Evolutionary conservation across 2,797 vertebrate species (phyloP).

Genomic region (Aldrovandia affinis): DNA sequence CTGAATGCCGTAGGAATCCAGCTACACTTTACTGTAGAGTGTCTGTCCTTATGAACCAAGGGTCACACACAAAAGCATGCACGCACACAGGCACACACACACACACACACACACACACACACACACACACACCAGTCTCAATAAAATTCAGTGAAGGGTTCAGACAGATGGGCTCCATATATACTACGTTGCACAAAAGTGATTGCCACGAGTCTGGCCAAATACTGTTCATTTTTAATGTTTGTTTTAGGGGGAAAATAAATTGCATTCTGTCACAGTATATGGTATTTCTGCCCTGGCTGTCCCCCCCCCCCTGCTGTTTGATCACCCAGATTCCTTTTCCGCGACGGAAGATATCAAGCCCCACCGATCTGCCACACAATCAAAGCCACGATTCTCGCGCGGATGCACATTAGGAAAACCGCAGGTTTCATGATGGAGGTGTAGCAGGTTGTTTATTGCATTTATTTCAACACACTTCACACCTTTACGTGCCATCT

Average conservation of each 20-base stretch:
- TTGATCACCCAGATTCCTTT: neutral
- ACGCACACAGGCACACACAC: conserved; percentile 32
- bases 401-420: neutral
- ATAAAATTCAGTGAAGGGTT: neutral
- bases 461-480: neutral
- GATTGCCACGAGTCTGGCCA: neutral
- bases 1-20: conserved; percentile 58
- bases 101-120: neutral
- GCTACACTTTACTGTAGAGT: conserved; percentile 21
- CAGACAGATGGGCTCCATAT: neutral
- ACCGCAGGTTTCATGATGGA: neutral
- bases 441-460: neutral
- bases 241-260: no score
- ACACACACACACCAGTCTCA: neutral
- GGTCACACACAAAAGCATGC: conserved; percentile 37
- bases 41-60: conserved; percentile 32
- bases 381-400: neutral
- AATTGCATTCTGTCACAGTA: neutral
- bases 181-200: neutral
- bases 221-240: no score
- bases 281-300: neutral
- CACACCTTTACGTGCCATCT: neutral
- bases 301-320: neutral
- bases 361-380: neutral
- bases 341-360: neutral